phyloP scores from a whole-genome alignment of 2,113 vertebrate genomes.

The Labeo catla region DNA sequence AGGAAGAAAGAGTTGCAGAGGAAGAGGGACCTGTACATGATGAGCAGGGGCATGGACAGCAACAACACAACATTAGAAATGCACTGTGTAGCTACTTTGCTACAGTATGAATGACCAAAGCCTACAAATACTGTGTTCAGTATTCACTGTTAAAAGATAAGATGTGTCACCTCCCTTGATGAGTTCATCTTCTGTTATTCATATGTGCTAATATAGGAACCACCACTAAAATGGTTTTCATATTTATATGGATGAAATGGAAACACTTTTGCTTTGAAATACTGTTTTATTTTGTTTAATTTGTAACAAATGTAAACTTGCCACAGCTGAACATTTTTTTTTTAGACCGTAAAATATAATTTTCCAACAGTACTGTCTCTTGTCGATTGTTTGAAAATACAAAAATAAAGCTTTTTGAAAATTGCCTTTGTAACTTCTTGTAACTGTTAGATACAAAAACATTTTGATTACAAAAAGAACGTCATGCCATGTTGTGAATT shows the following conservation, averaged over 20 bases:
- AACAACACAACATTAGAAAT: constrained; percentile 11
- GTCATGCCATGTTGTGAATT: no score
- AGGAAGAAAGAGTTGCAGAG: neutral
- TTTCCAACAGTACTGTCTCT: no score
- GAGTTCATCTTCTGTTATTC: neutral
- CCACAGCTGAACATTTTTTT: neutral
- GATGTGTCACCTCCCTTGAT: neutral
- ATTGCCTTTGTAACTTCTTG: neutral
- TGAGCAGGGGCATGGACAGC: neutral
- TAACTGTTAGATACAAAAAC: no score
- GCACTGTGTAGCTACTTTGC: constrained; percentile 5
- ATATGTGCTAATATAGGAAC: neutral
- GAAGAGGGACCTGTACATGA: neutral
- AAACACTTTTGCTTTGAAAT: neutral
- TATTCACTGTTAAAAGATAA: no score
- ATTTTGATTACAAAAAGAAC: no score
- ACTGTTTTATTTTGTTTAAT: neutral
- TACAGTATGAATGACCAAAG: no score
- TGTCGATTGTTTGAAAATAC: no score
- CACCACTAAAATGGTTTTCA: no score
- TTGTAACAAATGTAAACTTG: constrained; percentile 3
- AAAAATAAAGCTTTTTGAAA: neutral
- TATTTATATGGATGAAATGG: no score
- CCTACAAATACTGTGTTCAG: no score
- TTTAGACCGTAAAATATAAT: neutral